Conservation (phyloP, 2,113 vertebrate species). For the Uria aalge region DNA sequence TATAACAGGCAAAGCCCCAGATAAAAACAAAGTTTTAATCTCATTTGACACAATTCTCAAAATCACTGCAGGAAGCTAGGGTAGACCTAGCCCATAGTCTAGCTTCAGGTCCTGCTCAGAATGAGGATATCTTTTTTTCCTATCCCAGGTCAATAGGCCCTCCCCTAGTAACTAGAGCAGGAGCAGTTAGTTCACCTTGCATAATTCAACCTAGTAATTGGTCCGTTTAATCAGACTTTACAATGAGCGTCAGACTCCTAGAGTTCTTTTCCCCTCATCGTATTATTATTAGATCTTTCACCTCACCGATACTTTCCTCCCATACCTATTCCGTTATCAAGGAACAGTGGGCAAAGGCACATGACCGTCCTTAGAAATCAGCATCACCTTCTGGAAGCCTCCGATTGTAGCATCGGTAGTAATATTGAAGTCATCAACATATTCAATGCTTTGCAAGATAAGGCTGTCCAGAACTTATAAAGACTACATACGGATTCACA, state of each 20-base stretch:
- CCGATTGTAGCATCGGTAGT: neutral
- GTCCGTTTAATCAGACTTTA: neutral
- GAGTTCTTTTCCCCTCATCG: neutral
- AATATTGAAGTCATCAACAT: neutral
- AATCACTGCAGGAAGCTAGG: neutral
- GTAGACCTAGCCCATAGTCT: neutral
- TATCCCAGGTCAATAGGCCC: neutral
- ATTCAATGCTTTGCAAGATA: neutral
- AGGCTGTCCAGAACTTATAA: neutral
- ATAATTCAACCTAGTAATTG: neutral
- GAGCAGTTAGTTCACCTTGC: neutral
- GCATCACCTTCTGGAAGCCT: neutral
- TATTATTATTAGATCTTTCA: neutral
- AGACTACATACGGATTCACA: neutral
- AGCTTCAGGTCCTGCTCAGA: neutral
- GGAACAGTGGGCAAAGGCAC: neutral
- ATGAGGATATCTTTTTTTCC: too few relatives aligned
- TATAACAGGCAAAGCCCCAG: neutral
- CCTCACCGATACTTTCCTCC: neutral
- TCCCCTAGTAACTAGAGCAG: neutral
- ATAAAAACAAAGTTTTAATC: neutral
- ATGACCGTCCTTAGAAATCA: neutral
- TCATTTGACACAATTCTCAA: neutral
- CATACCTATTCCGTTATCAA: neutral
- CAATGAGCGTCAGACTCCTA: too few relatives aligned